Evolutionary conservation across 2,797 vertebrate species (phyloP), one percentile per base, ranked within the genome.

Genomic region (Otolemur crassicaudatus): DNA sequence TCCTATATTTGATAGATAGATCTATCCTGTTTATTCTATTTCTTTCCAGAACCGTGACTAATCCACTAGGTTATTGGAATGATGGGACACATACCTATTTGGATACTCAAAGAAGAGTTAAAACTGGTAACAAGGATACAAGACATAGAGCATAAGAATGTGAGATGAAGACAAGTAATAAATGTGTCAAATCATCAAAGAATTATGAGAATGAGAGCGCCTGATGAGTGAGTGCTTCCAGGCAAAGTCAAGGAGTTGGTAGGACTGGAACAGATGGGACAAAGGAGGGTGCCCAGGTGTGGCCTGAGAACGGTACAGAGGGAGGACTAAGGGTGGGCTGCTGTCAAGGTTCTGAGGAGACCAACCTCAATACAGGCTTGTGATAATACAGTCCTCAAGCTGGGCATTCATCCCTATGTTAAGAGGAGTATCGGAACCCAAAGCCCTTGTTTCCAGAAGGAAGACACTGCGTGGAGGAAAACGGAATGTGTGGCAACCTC

Each of bases 341-440:
- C n/a, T 20, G 5, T 0, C 12, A 4, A 73, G 25, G 5, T 10
- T 7, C 4, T 29, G 22, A 3, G 7, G 8, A 72, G 29, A 84
- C 3, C 60, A 87, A 14, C 14, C 14, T 20, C 61, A 61, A 58
- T n/a, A 27, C 29, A 92, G 67, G 67, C 3, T 85, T 90, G 53
- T 75, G 56, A 6, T 49, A 75, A 91, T 4, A 63, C 53, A 67
- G 72, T 61, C 23, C 10, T 46, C 60, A 58, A 80, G 29, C 23
- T 69, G 20, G 25, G 20, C 43, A 31, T 65, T 58, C 22, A 34
- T 56, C 12, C 34, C 61, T 5, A 46, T 67, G 27, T 63, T 60
- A 73, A 63, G 82, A 92, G 61, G 43, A 40, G 31, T 79, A 40
- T 37, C 5, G 8, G 60, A 91, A 92, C 12, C 43, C 73, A 84